Conservation (phyloP, 2,888 invertebrate species). For the Sphaeridia pumilis region DNA sequence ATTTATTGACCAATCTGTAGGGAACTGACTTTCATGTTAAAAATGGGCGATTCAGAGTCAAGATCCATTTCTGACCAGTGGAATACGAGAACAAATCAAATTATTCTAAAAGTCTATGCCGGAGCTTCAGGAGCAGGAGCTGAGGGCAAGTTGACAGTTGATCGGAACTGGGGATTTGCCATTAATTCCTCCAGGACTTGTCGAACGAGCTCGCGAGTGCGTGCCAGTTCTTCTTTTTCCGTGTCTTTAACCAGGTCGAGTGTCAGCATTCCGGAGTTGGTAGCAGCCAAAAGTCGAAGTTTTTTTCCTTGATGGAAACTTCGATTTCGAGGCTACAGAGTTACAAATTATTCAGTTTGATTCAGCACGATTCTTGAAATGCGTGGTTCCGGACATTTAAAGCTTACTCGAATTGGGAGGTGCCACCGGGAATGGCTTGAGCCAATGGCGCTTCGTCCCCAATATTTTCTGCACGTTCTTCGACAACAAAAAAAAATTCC, state of each 20-base stretch:
- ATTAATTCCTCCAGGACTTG: slow-evolving; percentile 6
- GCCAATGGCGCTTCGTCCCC: slow-evolving; percentile 7
- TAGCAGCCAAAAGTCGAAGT: slow-evolving; percentile 1
- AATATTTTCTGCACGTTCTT: slow-evolving; percentile 20
- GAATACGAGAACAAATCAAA: too few species aligned
- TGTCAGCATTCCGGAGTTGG: slow-evolving; percentile 1
- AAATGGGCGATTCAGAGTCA: too few species aligned
- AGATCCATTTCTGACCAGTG: too few species aligned
- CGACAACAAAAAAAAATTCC: slow-evolving; percentile 27
- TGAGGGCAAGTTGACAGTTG: too few species aligned
- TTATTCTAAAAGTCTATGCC: too few species aligned
- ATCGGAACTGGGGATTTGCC: too few species aligned
- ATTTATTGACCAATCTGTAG: too few species aligned
- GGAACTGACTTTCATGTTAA: too few species aligned
- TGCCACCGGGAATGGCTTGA: slow-evolving; percentile 14
- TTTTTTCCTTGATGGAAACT: slow-evolving; percentile 8
- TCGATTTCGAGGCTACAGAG: slow-evolving; percentile 5
- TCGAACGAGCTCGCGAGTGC: background rate
- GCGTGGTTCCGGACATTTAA: background rate
- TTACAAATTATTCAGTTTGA: too few species aligned
- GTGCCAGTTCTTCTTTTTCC: background rate
- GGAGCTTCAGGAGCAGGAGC: too few species aligned
- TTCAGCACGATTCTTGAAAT: too few species aligned
- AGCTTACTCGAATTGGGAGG: background rate
- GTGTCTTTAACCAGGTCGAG: background rate